Evolutionary conservation across 1,140 invertebrate genomes (phyloP).

Genomic region (Atta colombica): DNA sequence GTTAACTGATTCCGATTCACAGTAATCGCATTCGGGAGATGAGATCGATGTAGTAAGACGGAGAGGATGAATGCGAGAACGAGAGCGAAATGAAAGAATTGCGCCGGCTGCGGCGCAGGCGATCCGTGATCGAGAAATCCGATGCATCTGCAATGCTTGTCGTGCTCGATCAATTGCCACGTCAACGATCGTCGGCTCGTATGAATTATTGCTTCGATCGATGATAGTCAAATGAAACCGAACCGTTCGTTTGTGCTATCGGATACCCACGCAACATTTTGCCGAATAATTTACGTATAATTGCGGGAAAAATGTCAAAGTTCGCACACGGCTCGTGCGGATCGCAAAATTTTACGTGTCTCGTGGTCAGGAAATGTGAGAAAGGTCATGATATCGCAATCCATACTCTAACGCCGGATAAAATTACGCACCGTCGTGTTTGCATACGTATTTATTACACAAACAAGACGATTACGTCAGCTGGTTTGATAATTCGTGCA

Average conservation of each 20-base stretch:
- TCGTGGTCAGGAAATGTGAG: conserved; percentile 19
- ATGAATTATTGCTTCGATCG: conserved; percentile 34
- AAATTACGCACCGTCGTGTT: conserved; percentile 37
- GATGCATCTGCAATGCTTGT: conserved; percentile 40
- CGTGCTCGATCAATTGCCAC: background rate
- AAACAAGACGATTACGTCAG: conserved; percentile 37
- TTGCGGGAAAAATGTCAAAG: background rate
- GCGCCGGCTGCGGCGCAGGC: conserved; percentile 16
- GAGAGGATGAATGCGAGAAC: conserved; percentile 40
- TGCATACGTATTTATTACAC: conserved; percentile 34
- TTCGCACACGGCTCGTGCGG: background rate
- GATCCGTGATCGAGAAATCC: conserved; percentile 48
- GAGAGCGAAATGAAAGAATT: conserved; percentile 22
- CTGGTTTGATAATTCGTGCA: conserved; percentile 21
- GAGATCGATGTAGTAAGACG: background rate
- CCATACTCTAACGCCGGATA: conserved; percentile 31
- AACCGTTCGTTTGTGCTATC: background rate
- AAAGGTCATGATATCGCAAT: conserved; percentile 23
- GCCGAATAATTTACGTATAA: conserved; percentile 26
- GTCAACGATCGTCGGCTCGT: background rate
- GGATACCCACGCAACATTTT: background rate
- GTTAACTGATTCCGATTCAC: conserved; percentile 40
- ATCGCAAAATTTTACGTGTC: conserved; percentile 10
- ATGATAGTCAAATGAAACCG: background rate
- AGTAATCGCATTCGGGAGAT: conserved; percentile 44